These are phyloP conservation scores for Zoroaster sp. DNA, from an alignment of 53 echinoderm and acorn worm genomes.

Conservation along the genomic window DNA sequence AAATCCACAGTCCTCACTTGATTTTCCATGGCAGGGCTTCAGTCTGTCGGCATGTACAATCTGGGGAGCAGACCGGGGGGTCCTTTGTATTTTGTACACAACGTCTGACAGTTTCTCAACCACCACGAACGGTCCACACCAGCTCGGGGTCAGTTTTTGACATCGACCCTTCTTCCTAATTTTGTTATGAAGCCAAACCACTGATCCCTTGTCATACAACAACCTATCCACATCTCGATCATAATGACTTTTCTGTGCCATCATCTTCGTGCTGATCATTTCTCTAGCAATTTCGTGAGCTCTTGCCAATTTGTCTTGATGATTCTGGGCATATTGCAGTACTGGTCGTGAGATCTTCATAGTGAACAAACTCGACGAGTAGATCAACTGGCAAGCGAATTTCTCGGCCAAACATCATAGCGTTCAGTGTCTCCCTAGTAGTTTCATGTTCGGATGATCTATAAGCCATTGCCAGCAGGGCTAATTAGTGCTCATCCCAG, in stretches of 20 bases:
- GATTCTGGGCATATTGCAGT: too few species aligned
- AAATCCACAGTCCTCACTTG: background rate
- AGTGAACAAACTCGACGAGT: too few species aligned
- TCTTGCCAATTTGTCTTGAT: too few species aligned
- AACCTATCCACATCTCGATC: background rate
- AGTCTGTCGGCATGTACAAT: background rate
- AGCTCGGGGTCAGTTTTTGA: background rate
- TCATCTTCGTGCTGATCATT: too few species aligned
- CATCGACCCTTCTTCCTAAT: background rate
- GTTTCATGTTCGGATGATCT: too few species aligned
- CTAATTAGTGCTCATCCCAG: too few species aligned
- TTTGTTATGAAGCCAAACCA: constrained; percentile 5
- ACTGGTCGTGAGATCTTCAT: too few species aligned
- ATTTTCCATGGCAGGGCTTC: background rate
- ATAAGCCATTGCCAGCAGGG: too few species aligned
- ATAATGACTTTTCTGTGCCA: background rate
- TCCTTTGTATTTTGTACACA: background rate
- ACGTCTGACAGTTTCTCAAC: background rate
- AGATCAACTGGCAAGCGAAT: too few species aligned
- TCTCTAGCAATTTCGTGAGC: too few species aligned
- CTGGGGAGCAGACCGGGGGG: background rate
- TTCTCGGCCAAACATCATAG: too few species aligned
- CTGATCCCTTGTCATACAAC: background rate
- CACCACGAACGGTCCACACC: background rate
- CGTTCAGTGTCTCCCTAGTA: background rate